Evolutionary conservation across 2,888 invertebrate genomes (phyloP), one percentile per base, ranked within the genome.

Genomic region (Bugula neritina): DNA sequence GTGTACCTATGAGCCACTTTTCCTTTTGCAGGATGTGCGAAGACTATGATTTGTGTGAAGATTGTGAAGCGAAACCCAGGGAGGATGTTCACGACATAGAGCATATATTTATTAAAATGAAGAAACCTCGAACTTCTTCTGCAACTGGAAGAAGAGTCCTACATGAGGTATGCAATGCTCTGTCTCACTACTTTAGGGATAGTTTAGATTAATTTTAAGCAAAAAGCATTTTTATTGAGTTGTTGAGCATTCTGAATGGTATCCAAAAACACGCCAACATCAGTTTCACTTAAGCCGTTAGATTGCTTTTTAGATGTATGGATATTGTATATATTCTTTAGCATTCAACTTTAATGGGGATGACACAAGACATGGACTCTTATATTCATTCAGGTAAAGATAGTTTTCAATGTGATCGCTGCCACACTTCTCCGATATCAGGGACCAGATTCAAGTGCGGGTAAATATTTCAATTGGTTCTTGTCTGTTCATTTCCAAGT

Each of bases 31-130:
- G 63, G 5, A 31, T 63, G 17, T 63, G 63, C n/a, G 63, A 63
- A 63, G 63, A 63, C 31, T 63, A 63, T 27, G 63, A 63, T 34
- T n/a, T 63, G 31, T 63, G 63, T 34, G 63, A 63, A 63, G 31
- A 27, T 13, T 63, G 63, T 31, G 63, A 63, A 31, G 31, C 27
- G 5, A 63, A 63, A 63, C 63, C 63, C 1, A 21, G 63, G 27
- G 63, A 27, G 10, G n/a, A 5, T 3, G 63, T 63, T 2, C 63
- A 63, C 63, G 63, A 63, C 27, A 27, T 10, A 34, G 63, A 63
- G 17, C 63, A 63, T 34, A 13, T 63, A 31, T 63, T 63, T 34
- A 31, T 63, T 31, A 27, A 63, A 31, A 2, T 63, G 31, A 63
- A 63, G 63, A 63, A 25, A 10, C 63, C 63, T 5, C 2, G 63